Evolutionary conservation across 2,888 invertebrate genomes (phyloP).

Genomic region (Ochropleura leucogaster): DNA sequence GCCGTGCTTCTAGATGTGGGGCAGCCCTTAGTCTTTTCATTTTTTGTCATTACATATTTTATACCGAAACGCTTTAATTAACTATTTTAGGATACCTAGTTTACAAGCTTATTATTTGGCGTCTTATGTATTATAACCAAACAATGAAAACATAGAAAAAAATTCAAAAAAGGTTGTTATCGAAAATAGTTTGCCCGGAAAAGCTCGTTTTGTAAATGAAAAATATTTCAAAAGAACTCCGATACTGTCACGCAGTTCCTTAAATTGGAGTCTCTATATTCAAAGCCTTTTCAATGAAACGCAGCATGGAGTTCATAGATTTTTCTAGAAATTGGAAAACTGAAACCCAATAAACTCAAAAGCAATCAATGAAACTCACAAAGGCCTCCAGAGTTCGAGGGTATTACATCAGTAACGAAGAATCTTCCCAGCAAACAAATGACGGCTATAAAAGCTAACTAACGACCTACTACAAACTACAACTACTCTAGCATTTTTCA

Average conservation of each 20-base stretch:
- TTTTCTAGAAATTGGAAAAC: not conserved
- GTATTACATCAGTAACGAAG: slow-evolving; percentile 14
- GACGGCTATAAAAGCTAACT: slow-evolving; percentile 17
- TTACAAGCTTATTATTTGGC: not conserved
- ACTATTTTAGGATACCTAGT: not conserved
- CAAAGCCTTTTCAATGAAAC: not conserved
- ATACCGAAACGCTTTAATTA: not conserved
- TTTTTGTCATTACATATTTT: not conserved
- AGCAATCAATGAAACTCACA: slow-evolving; percentile 8
- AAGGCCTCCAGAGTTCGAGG: not conserved
- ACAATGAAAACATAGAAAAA: not conserved
- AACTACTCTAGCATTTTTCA: slow-evolving; percentile 25
- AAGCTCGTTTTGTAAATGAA: not conserved
- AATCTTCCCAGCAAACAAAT: slow-evolving; percentile 39
- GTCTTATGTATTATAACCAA: not conserved
- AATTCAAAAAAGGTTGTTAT: not conserved
- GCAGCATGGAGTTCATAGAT: not conserved
- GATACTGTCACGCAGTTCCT: not conserved
- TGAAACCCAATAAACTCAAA: slow-evolving; percentile 9
- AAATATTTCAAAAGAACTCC: not conserved
- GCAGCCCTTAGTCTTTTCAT: not conserved
- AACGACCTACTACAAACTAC: slow-evolving; percentile 6
- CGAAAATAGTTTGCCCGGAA: not conserved
- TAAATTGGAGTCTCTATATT: not conserved
- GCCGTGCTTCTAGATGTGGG: not conserved